A percentile compares a stretch with the other conserved stretches of the same genome.
Conservation (phyloP, 2,797 vertebrate genomes). For the Syndactyla subalaris region DNA sequence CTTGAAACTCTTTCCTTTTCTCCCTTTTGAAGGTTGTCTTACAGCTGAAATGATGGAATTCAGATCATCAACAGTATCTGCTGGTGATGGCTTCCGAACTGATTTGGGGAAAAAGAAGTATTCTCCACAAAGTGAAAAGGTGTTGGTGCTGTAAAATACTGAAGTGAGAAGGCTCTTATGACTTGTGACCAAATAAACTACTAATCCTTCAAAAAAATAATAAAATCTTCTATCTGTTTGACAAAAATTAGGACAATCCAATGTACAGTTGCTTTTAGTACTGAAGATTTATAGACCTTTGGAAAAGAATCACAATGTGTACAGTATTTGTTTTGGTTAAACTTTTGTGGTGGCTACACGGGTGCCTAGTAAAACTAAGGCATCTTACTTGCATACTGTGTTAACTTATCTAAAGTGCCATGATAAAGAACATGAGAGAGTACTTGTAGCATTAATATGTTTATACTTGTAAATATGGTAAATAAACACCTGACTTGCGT, state of each 20-base stretch:
- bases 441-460: not conserved
- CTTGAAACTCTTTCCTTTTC: not conserved
- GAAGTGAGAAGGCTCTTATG: not conserved
- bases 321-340: not conserved
- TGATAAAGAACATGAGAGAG: not conserved
- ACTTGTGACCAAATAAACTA: not conserved
- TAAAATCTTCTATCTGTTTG: not conserved
- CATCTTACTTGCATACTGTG: not conserved
- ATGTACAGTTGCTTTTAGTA: not conserved
- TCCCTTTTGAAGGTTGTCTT: constrained; percentile 82
- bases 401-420: not conserved
- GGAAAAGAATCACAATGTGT: fast-evolving
- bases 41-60: constrained; percentile 85
- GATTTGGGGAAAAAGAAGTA: not conserved
- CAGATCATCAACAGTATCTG: not conserved
- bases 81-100: not conserved
- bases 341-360: not conserved
- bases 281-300: not conserved
- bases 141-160: not conserved
- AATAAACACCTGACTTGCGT: constrained; percentile 17
- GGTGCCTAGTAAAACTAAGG: not conserved
- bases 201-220: not conserved
- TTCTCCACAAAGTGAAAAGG: not conserved
- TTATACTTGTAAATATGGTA: constrained; percentile 21
- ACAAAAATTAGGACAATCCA: not conserved